Conservation (phyloP, 1,140 invertebrate genomes). For the Propsilocerus akamusi region DNA sequence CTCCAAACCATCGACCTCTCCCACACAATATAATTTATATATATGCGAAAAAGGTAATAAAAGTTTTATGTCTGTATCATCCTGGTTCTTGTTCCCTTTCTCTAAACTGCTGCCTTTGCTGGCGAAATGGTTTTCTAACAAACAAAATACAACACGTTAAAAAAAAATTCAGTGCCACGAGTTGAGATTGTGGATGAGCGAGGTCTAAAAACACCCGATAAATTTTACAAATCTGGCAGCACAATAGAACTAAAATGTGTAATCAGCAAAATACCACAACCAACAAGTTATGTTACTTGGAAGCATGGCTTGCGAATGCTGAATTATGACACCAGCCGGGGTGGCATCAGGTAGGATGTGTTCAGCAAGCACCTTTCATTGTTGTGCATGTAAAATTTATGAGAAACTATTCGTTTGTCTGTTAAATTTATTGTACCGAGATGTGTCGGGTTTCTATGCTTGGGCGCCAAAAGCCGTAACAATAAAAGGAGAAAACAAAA, state of each 20-base stretch:
- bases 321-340: constrained; percentile 67
- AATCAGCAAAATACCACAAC: constrained; percentile 59
- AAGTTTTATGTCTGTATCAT: constrained; percentile 1
- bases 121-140: constrained; percentile 7
- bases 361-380: background rate
- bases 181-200: constrained; percentile 69
- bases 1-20: too few species aligned
- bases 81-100: background rate
- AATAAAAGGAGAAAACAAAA: background rate
- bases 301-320: constrained; percentile 55
- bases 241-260: constrained; percentile 72
- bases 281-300: constrained; percentile 62
- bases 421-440: too few species aligned
- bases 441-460: too few species aligned
- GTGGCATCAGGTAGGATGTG: constrained; percentile 54
- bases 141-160: too few species aligned
- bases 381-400: too few species aligned
- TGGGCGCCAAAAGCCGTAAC: too few species aligned
- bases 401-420: too few species aligned
- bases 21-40: too few species aligned
- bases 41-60: too few species aligned
- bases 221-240: constrained; percentile 72
- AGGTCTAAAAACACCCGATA: constrained; percentile 54
- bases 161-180: constrained; percentile 52
- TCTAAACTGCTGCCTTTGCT: constrained; percentile 6